These are phyloP conservation scores for Cyprinus carpio DNA, from an alignment of 2,113 vertebrate genomes.

Conservation along the genomic window DNA sequence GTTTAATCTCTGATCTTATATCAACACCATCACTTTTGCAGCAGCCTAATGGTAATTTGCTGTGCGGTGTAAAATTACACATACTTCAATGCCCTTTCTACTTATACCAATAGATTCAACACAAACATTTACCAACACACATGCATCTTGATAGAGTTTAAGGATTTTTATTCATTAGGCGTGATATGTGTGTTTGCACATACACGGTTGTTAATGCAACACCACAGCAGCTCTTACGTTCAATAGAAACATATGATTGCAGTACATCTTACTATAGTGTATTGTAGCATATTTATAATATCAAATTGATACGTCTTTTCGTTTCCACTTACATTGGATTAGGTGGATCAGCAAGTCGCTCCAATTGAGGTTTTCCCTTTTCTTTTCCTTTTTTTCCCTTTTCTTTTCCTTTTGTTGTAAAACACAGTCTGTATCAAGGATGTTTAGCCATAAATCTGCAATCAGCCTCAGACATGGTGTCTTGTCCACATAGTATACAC, in stretches of 20 bases:
- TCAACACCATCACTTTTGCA: slow-evolving; percentile 49
- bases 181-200: neutral
- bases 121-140: neutral
- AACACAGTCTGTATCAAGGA: slow-evolving; percentile 23
- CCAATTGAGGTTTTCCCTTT: slow-evolving; percentile 56
- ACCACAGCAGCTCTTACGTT: no score
- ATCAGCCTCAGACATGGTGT: neutral
- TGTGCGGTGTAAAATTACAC: slow-evolving; percentile 17
- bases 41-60: slow-evolving; percentile 40
- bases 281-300: neutral
- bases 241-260: no score
- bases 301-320: neutral
- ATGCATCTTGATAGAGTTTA: neutral
- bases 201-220: no score
- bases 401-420: slow-evolving; percentile 36
- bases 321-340: slow-evolving; percentile 66
- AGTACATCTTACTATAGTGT: neutral
- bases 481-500: neutral
- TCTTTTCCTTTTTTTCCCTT: slow-evolving; percentile 18
- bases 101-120: slow-evolving; percentile 1
- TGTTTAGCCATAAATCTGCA: slow-evolving; percentile 11
- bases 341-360: slow-evolving; percentile 63
- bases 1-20: slow-evolving; percentile 37
- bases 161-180: neutral
- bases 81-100: neutral